A percentile compares a stretch with the other conserved stretches of the same genome.
These are phyloP conservation scores for Dysmachus trigonus DNA, from an alignment of 2,888 invertebrate genomes.

Conservation along the genomic window DNA sequence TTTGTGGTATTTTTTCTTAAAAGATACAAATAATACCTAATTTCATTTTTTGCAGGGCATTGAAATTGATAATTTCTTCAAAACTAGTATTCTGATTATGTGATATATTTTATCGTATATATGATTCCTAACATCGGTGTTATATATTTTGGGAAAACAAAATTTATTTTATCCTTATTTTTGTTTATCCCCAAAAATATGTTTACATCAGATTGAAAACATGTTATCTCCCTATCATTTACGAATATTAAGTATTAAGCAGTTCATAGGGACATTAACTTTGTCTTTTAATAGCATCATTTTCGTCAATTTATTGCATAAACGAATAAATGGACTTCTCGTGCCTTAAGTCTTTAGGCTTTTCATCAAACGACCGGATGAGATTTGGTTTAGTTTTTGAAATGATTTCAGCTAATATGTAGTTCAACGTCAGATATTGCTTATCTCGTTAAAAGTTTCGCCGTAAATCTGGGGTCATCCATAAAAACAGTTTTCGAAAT, in stretches of 20 bases:
- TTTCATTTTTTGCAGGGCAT: too few species aligned
- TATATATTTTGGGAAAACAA: too few species aligned
- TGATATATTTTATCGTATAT: too few species aligned
- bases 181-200: background rate
- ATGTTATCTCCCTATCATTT: background rate
- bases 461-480: constrained; percentile 35
- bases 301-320: background rate
- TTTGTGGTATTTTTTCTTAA: too few species aligned
- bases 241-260: background rate
- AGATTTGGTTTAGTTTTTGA: constrained; percentile 26
- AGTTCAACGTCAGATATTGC: constrained; percentile 38
- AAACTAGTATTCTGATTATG: too few species aligned
- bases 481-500: constrained; percentile 32
- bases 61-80: too few species aligned
- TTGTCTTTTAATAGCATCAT: constrained; percentile 1
- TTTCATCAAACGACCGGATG: background rate
- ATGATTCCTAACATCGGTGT: too few species aligned
- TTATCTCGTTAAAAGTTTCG: constrained; percentile 41
- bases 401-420: constrained; percentile 26
- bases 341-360: background rate
- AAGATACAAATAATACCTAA: too few species aligned
- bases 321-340: background rate
- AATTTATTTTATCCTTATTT: background rate
- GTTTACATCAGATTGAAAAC: background rate
- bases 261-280: background rate